Conservation (phyloP, 2,797 vertebrate genomes). For the Lepilemur ruficaudatus region DNA sequence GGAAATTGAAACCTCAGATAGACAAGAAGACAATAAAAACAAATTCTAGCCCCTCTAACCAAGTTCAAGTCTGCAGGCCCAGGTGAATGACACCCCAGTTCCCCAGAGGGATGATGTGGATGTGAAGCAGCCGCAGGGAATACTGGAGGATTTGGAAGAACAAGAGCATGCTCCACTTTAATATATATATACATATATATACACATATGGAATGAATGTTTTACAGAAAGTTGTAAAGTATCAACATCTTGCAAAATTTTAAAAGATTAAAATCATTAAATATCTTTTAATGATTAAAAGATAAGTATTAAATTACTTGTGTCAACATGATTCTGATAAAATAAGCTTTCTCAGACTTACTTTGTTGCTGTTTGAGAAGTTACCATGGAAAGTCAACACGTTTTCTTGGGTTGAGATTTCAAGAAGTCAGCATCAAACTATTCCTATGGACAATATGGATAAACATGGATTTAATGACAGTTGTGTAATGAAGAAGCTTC, state of each 20-base stretch:
- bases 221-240: not conserved
- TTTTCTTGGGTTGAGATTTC: not conserved
- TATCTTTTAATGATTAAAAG: not conserved
- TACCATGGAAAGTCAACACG: not conserved
- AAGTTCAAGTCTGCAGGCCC: not conserved
- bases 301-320: not conserved
- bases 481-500: not conserved
- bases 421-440: not conserved
- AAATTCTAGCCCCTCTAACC: not conserved
- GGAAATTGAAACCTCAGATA: not conserved
- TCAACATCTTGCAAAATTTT: not conserved
- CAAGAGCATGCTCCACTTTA: not conserved
- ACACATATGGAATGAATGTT: not conserved
- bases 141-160: not conserved
- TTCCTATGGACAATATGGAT: not conserved
- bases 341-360: not conserved
- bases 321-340: not conserved
- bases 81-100: not conserved
- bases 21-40: not conserved
- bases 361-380: not conserved
- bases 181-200: too few species aligned
- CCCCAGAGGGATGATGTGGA: not conserved
- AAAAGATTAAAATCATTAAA: not conserved
- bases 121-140: too few species aligned
- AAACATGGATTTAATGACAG: not conserved